Base-by-base conservation (phyloP, 2,888 invertebrate species). In the Dyspetes luteomarginatus region DNA sequence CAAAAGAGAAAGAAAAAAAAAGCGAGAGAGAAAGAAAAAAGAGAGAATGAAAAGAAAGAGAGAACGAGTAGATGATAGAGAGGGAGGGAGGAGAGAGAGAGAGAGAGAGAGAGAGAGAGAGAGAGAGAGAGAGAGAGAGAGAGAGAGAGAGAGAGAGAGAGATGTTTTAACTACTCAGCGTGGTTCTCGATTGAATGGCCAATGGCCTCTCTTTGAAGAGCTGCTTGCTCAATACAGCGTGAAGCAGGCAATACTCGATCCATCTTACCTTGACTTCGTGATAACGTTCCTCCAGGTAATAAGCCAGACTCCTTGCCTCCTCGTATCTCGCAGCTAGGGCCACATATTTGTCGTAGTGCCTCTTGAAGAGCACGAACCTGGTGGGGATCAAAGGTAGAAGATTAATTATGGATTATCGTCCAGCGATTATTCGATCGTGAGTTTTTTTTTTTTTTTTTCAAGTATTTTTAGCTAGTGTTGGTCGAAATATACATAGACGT, bases 201-300 rank as follows among this genome's bases (percentile, higher is more conserved):
- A n/a, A 36, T 12, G 36, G 36, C 36, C 36, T 36, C 36, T 36
- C 36, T 36, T 9, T 2, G 0, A 36, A 36, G 12, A 36, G 9
- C 36, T 36, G 9, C n/a, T 52, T 17, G 71, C 48, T 52, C 72
- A 19, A 73, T 64, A 19, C n/a, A 62, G 17, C 72, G 62, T 26
- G 62, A 73, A 73, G 62, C 41, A 41, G 43, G 41, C 12, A 0
- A 36, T 36, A 2, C 36, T 19, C 43, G 26, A 62, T 67, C 62
- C 72, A 62, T 82, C 91, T 88, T 91, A 94, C 94, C 93, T 94
- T 94, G 84, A 94, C 93, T 92, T 94, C 94, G 87, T 94, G 94
- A 90, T 94, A 94, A 89, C 94, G 94, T 85, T 94, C 94, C 87
- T 94, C 94, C 84, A 94, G 90, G 88, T 94, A 94, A 86, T 94